Base-by-base conservation (phyloP, 2,888 invertebrate species). In the Caenorhabditis becei region DNA sequence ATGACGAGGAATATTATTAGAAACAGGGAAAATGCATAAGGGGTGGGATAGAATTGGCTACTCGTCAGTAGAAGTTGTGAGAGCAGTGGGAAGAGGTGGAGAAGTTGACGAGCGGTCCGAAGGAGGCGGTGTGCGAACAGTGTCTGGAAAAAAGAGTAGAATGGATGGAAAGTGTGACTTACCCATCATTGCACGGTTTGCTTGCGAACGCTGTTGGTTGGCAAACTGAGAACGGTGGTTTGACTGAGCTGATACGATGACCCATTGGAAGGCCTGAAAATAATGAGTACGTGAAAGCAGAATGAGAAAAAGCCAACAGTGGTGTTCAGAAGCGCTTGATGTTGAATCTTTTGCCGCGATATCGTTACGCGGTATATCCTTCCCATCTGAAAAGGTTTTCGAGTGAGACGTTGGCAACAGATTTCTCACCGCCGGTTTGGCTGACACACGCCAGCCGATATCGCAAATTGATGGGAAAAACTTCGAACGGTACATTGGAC, bases 91-190 rank as follows among this genome's bases (percentile, higher is more conserved):
- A n/a, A 58, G 8, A 4, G 56, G 67, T 10, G 67, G 67, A 41
- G 67, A 67, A 14, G 41, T 32, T 5, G 67, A 56, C 2, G 66
- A 66, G 20, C 56, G 32, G 10, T 67, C 67, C 44, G 67, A 66
- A 18, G 51, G 53, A 32, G 53, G 47, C 2, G 47, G 26, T 1
- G 53, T 53, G 23, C 53, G 53, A 14, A 23, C 26, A 3, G 23
- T 28, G 20, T 18, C 63, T 63, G 49, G 20, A 51, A 53, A 53
- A 24, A 7, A 41, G 7, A 41, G 14, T 32, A 32, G 32, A 7
- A 7, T 32, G 10, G 32, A 10, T 10, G 10, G 10, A 32, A 32
- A 32, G 10, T 32, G 32, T 32, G 32, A 32, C 5, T 32, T 10
- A 32, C 32, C 32, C 10, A 10, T 32, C 32, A 32, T 32, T 4